A percentile compares a stretch with the other conserved stretches of the same genome.
phyloP scores from a whole-genome alignment of 2,797 vertebrate genomes.

The Xiphophorus birchmanni region DNA sequence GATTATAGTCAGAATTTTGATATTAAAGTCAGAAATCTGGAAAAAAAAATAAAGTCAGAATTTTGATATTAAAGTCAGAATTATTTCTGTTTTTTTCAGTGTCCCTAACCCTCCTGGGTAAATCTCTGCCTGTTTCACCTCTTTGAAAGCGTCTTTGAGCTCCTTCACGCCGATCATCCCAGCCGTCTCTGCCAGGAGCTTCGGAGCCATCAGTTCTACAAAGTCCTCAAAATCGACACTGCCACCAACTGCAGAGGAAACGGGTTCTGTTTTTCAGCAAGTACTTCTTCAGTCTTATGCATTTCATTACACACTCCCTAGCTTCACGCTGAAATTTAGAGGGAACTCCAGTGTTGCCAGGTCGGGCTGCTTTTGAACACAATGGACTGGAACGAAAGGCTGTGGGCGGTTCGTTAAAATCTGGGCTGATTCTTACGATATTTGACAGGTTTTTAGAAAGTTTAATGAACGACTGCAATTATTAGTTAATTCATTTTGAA shows the following conservation, averaged over 20 bases:
- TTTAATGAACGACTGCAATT: too few species aligned
- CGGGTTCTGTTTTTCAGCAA: background rate
- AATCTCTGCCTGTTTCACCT: slow-evolving; percentile 66
- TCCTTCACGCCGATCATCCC: slow-evolving; percentile 86
- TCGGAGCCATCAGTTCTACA: slow-evolving; percentile 85
- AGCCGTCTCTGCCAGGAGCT: slow-evolving; percentile 84
- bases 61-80: background rate
- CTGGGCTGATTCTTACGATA: too few species aligned
- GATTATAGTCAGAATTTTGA: too few species aligned
- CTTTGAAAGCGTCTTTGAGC: slow-evolving; percentile 83
- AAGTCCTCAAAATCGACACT: slow-evolving; percentile 85
- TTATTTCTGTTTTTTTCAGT: too few species aligned
- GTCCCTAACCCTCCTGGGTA: background rate
- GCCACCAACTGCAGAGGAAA: slow-evolving; percentile 76
- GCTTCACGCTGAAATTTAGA: background rate
- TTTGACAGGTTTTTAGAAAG: too few species aligned
- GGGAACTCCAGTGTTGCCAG: slow-evolving; percentile 33
- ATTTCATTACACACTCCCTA: background rate
- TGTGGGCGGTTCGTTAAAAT: too few species aligned
- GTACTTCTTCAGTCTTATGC: background rate
- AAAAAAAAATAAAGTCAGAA: background rate
- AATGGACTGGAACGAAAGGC: too few species aligned
- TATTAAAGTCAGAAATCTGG: too few species aligned
- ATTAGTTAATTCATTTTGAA: too few species aligned
- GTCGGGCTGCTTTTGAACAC: too few species aligned